Evolutionary conservation across 2,113 vertebrate genomes (phyloP), one percentile per base, ranked within the genome.

Genomic region (Mesoclemmys tuberculata): DNA sequence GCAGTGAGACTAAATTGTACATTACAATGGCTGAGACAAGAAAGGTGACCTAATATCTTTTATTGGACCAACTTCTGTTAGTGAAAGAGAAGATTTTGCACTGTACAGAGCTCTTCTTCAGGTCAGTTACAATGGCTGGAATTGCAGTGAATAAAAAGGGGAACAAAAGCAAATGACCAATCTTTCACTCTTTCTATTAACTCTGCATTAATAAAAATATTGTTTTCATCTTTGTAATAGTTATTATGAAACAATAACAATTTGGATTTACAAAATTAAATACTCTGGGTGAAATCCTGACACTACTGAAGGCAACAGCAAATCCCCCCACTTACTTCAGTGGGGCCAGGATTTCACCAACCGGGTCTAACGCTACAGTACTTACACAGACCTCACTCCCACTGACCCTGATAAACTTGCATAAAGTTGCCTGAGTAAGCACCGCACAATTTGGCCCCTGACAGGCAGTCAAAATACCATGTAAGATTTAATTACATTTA

Each of bases 381-480:
- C 9, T 19, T n/a, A 77, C 3, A 44, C 58, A 74, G 71, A 5
- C 26, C 1, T 48, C 27, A 81, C 48, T 88, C 46, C 91, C 85
- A 55, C 35, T 35, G 55, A 12, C 29, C 26, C 29, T 4, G 26
- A 71, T 0, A 71, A 35, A 77, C 2, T 19, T 0, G 0, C 1
- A 51, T 44, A 12, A 48, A 27, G 2, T 1, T 86, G 61, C 71
- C 84, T 74, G 2, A 2, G 8, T 10, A 22, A 0, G 0, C 18
- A 54, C 81, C 0, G 8, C 71, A 61, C 0, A 0, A 13, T 46
- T 8, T 49, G 61, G 29, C 13, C 3, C 0, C 82, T 9, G 52
- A 61, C 80, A 82, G 38, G 24, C 21, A 75, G 71, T 5, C 48
- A 6, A 22, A 58, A 27, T 18, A 41, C 41, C 19, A 12, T 8